Percentiles rank a stretch among this genome's conserved stretches.
Conservation (phyloP, 1,140 invertebrate species). For the Agrypnia vestita region DNA sequence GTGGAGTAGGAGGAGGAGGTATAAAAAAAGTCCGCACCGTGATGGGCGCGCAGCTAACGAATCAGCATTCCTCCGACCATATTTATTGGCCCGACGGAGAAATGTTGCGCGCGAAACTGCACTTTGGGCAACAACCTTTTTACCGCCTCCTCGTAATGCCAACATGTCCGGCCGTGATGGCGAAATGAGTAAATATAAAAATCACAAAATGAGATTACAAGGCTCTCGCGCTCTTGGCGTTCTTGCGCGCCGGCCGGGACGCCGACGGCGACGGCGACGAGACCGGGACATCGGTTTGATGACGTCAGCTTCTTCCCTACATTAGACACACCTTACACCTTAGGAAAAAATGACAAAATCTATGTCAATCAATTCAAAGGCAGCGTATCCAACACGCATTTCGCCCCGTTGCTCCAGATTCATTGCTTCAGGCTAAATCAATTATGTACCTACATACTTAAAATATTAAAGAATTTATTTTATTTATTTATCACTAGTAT, state of each 20-base stretch:
- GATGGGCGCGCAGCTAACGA: constrained; percentile 47
- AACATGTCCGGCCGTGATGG: constrained; percentile 24
- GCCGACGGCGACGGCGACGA: not conserved
- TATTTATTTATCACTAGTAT: no score
- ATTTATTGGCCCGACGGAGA: constrained; percentile 55
- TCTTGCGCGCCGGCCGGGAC: not conserved
- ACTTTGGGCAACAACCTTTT: constrained; percentile 35
- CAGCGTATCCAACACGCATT: no score
- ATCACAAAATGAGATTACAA: constrained; percentile 22
- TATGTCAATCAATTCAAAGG: no score
- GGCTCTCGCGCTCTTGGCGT: not conserved
- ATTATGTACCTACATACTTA: no score
- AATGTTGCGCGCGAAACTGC: constrained; percentile 31
- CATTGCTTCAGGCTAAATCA: no score
- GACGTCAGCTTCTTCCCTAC: no score
- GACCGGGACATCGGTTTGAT: no score
- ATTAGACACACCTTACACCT: no score
- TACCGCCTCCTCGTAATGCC: constrained; percentile 25
- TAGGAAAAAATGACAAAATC: no score
- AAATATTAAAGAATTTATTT: no score
- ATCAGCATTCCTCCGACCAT: constrained; percentile 48
- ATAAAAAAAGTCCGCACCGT: constrained; percentile 7
- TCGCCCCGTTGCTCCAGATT: no score
- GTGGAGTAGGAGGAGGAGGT: constrained; percentile 6
- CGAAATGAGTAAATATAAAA: constrained; percentile 23